Conservation (phyloP, 2,113 vertebrate genomes). For the Entosphenus tridentatus region DNA sequence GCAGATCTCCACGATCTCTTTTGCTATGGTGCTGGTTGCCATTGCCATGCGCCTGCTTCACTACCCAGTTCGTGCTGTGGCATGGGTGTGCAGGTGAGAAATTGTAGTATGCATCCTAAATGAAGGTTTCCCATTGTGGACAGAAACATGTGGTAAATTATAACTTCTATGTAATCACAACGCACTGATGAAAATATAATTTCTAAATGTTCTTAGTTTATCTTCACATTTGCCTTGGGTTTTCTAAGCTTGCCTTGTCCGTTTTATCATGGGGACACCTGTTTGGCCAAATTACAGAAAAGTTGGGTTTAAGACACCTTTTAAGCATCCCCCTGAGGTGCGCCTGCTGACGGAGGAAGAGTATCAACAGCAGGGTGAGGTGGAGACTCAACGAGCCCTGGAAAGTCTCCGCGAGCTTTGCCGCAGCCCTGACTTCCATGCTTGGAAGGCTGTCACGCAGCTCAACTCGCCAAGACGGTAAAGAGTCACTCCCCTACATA, state of each 20-base stretch:
- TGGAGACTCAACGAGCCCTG: constrained; percentile 50
- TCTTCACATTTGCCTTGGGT: too few relatives aligned
- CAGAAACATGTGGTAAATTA: too few relatives aligned
- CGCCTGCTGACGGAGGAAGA: constrained; percentile 66
- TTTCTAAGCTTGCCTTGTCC: too few relatives aligned
- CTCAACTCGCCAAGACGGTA: constrained; percentile 78
- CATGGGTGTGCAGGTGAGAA: constrained; percentile 5
- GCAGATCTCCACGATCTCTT: constrained; percentile 27
- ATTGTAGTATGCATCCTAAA: too few relatives aligned
- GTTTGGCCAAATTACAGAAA: too few relatives aligned
- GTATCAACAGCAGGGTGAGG: constrained; percentile 45
- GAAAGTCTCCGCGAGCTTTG: constrained; percentile 48
- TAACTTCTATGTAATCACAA: too few relatives aligned
- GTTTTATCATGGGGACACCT: too few relatives aligned
- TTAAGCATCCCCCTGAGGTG: too few relatives aligned
- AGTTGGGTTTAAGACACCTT: too few relatives aligned
- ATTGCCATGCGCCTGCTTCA: neutral
- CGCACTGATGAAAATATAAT: too few relatives aligned
- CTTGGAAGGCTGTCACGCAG: constrained; percentile 54
- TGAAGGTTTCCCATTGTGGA: too few relatives aligned
- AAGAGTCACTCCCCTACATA: neutral
- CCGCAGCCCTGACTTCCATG: constrained; percentile 48
- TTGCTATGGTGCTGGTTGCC: neutral
- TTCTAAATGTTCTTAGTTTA: too few relatives aligned
- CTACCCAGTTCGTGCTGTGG: neutral